phyloP scores from a whole-genome alignment of 2,797 vertebrate species.

The Pangasius mekongensis region DNA sequence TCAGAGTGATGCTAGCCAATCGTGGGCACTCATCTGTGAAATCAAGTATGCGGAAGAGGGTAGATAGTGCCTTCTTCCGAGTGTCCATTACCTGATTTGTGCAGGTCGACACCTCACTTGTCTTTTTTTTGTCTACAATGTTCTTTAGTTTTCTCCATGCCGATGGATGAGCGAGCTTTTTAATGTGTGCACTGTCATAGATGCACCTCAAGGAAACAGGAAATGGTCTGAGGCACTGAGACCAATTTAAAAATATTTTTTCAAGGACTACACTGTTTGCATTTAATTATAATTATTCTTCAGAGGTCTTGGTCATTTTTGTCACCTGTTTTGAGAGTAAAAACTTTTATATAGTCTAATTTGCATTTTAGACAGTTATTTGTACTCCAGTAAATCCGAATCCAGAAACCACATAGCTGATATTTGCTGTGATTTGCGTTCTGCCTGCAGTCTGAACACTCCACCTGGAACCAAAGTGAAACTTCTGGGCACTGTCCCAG shows the following conservation, averaged over 20 bases:
- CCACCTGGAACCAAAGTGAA: slow-evolving; percentile 97
- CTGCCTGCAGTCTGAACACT: slow-evolving; percentile 84
- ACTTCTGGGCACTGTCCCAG: slow-evolving; percentile 84
- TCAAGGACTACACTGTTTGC: neutral
- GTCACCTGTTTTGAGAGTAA: neutral
- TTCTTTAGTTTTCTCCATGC: neutral
- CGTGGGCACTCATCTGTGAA: neutral
- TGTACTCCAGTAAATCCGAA: neutral
- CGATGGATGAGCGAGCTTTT: neutral
- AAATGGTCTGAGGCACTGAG: no score
- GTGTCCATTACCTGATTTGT: neutral
- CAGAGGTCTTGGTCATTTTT: no score
- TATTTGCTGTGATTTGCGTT: slow-evolving; percentile 19
- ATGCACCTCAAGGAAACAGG: neutral
- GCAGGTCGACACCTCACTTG: neutral
- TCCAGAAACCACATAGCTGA: neutral
- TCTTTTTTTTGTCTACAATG: neutral
- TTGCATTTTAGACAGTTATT: neutral
- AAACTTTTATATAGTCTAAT: neutral
- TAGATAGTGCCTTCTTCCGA: neutral
- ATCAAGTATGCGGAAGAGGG: neutral
- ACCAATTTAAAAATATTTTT: neutral
- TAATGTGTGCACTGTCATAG: neutral
- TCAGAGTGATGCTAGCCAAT: neutral
- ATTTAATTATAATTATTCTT: neutral